Evolutionary conservation across 2,113 vertebrate genomes (phyloP).

Genomic region (Austrofundulus limnaeus): DNA sequence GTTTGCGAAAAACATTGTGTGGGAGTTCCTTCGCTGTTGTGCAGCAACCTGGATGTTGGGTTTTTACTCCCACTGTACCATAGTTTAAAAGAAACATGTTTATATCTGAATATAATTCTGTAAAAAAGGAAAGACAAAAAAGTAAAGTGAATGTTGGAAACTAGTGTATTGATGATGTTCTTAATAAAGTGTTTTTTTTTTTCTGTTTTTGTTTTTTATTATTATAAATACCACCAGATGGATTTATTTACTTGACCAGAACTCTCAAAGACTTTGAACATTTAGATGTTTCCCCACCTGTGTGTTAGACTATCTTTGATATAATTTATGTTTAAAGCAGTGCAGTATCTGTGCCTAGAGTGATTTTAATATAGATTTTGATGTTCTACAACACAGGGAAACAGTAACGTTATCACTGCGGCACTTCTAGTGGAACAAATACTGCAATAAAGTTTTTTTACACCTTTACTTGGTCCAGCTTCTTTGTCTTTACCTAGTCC

Average conservation of each 20-base stretch:
- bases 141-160: constrained; percentile 99
- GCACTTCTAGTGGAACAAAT: constrained; percentile 91
- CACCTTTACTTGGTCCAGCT: constrained; percentile 87
- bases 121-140: constrained; percentile 89
- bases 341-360: constrained; percentile 96
- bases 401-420: constrained; percentile 85
- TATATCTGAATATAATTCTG: constrained; percentile 93
- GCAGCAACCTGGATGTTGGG: constrained; percentile 97
- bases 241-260: constrained; percentile 84
- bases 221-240: constrained; percentile 95
- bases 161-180: constrained; percentile 99
- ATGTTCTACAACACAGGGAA: constrained; percentile 93
- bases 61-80: constrained; percentile 99
- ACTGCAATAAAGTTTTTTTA: constrained; percentile 99
- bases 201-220: no score
- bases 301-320: constrained; percentile 85
- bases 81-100: constrained; percentile 98
- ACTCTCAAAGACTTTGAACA: constrained; percentile 43
- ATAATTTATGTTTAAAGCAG: constrained; percentile 89
- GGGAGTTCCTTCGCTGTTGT: constrained; percentile 99
- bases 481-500: not conserved
- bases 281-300: constrained; percentile 82
- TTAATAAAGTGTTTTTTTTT: constrained; percentile 99
- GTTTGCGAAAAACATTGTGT: constrained; percentile 92
- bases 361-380: constrained; percentile 97